phyloP scores from a whole-genome alignment of 2,888 invertebrate genomes.

The Scrobipalpa atriplicella region DNA sequence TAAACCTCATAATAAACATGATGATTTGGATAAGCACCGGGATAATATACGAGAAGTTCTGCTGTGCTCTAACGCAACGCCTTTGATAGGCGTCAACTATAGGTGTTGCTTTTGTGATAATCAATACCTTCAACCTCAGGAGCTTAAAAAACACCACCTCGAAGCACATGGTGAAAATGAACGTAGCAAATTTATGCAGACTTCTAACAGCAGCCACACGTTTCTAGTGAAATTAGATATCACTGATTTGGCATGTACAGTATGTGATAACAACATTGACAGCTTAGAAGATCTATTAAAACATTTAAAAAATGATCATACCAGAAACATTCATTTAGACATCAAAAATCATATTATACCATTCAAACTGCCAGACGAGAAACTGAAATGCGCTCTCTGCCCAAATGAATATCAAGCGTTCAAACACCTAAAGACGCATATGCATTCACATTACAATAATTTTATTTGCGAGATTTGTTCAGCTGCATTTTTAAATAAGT shows the following conservation, averaged over 20 bases:
- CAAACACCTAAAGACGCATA: conserved; percentile 49
- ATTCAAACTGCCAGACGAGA: conserved; percentile 48
- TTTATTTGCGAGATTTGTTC: conserved; percentile 59
- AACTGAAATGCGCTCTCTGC: conserved; percentile 44
- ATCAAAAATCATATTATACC: conserved; percentile 52
- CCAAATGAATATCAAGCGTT: conserved; percentile 41
- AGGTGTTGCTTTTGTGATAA: conserved; percentile 59
- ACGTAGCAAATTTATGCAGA: conserved; percentile 44
- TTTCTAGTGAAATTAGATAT: conserved; percentile 54
- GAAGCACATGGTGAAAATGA: conserved; percentile 39
- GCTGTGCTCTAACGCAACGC: conserved; percentile 61
- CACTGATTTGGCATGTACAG: conserved; percentile 38
- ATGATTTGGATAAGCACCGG: too few species aligned
- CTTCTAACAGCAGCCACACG: not conserved
- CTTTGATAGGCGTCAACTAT: conserved; percentile 60
- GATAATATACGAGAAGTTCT: not conserved
- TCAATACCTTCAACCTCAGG: conserved; percentile 50
- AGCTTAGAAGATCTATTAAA: conserved; percentile 28
- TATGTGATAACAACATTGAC: conserved; percentile 26
- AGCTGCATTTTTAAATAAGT: conserved; percentile 36
- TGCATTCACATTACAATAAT: conserved; percentile 57
- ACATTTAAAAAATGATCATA: conserved; percentile 37
- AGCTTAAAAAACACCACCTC: conserved; percentile 54
- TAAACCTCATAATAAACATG: too few species aligned
- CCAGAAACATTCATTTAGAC: conserved; percentile 41